phyloP scores from a whole-genome alignment of 2,113 vertebrate species.

The Callaeas wilsoni region DNA sequence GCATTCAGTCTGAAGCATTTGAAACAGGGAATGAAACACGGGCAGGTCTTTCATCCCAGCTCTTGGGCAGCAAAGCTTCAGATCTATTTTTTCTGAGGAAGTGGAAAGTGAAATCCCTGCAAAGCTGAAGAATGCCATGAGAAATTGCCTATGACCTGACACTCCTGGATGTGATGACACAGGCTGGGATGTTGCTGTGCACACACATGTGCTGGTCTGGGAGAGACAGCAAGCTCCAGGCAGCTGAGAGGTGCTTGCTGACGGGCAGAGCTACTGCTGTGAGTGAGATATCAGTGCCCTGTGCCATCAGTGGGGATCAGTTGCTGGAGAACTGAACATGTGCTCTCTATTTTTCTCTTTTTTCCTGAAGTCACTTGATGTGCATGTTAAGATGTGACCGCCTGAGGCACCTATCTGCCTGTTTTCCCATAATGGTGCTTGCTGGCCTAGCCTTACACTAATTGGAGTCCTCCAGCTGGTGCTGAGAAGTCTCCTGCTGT shows the following conservation, averaged over 20 bases:
- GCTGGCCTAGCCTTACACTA: background rate
- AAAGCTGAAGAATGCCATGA: background rate
- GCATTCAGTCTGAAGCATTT: background rate
- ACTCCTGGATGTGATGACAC: background rate
- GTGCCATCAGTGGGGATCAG: fast-evolving
- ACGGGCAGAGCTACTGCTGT: background rate
- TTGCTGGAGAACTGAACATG: background rate
- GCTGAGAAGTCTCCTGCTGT: background rate
- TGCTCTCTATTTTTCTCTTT: background rate
- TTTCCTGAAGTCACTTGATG: background rate
- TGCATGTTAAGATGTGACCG: background rate
- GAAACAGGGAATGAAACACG: background rate
- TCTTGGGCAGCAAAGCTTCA: background rate
- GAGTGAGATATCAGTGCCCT: background rate
- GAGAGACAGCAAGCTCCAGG: background rate
- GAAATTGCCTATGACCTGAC: background rate
- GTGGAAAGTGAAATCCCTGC: background rate
- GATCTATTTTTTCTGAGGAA: background rate
- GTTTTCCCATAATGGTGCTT: background rate
- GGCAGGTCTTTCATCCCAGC: background rate
- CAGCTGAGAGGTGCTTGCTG: background rate
- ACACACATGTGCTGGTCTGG: fast-evolving
- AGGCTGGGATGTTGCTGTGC: background rate
- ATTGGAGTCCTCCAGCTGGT: background rate
- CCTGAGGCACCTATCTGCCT: background rate